A percentile compares a stretch with the other conserved stretches of the same genome.
Evolutionary conservation across 2,113 vertebrate genomes (phyloP).

Genomic region (Semnornis frantzii): DNA sequence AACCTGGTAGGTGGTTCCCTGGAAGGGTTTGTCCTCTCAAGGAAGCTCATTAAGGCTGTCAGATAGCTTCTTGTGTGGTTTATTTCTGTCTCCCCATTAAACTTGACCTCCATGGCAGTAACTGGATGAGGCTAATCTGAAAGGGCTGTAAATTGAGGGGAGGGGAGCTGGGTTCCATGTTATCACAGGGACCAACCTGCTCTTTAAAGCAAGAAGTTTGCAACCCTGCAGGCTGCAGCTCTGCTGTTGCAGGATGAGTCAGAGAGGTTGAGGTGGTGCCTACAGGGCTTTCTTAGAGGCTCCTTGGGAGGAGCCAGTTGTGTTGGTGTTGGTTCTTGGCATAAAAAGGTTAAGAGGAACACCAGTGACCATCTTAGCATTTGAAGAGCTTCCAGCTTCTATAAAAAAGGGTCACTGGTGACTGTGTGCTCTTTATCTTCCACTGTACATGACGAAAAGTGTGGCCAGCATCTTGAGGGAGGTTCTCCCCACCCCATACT

Average conservation of each 20-base stretch:
- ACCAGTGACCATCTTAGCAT: not conserved
- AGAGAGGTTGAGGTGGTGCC: fast-evolving
- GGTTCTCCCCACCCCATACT: too few species aligned
- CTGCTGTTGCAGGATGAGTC: not conserved
- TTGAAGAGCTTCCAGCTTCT: not conserved
- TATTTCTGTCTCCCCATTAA: not conserved
- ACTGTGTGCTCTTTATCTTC: not conserved
- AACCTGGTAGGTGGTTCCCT: not conserved
- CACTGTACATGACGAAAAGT: too few species aligned
- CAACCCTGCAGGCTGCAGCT: fast-evolving
- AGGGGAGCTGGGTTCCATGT: not conserved
- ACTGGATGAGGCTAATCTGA: not conserved
- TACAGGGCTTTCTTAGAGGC: too few species aligned
- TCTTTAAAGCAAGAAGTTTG: not conserved
- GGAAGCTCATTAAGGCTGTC: not conserved
- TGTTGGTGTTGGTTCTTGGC: not conserved
- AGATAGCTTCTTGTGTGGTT: not conserved
- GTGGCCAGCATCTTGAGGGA: too few species aligned
- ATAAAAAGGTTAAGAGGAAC: not conserved
- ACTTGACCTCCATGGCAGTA: not conserved
- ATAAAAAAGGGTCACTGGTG: not conserved
- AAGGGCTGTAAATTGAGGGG: not conserved
- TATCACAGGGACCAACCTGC: not conserved
- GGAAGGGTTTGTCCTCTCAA: not conserved
- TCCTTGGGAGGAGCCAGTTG: too few species aligned